Base-by-base conservation (phyloP, 2,113 vertebrate genomes). In the Saccopteryx leptura region DNA sequence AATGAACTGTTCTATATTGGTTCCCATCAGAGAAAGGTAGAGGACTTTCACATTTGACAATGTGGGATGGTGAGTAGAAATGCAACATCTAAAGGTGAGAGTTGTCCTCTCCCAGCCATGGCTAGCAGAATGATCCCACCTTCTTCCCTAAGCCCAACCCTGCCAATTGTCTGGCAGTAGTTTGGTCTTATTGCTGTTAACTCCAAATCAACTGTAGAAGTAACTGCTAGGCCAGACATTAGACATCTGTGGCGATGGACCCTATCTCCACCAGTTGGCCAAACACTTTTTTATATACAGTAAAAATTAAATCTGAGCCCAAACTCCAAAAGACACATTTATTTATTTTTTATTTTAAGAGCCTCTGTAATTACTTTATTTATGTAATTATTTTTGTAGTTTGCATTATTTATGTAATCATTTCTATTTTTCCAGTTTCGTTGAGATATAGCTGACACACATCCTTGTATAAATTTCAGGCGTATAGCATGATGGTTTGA, bases 161-260 rank as follows among this genome's bases (percentile, higher is more conserved):
- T 26, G 12, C 13, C 52, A 23, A 56, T 54, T 28, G 31, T 4
- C 31, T 56, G 52, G 75, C 76, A 14, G 33, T 28, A 76, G 48
- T 31, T 52, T 15, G 12, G 48, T 9, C 26, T 54, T n/a, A 1
- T 0, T 60, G 50, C 31, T 61, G 12, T 79, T 54, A 54, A 39
- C 33, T 68, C 50, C n/a, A 50, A 50, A 48, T 14, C 15, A 24
- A 48, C 21, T 28, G 5, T 24, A 3, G 5, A 6, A 39, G n/a
- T 7, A 31, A 4, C 39, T 52, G 14, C 7, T 8, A 12, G 31
- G 28, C 61, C 60, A 54, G 56, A n/a, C 28, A 33, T 23, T n/a
- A 63, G 63, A 15, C 24, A 7, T 26, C 54, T 48, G 21, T 61
- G 21, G 11, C 11, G 54, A 1, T 0, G 3, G 11, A 19, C 54